These are phyloP conservation scores for Danionella cerebrum DNA, from an alignment of 2,113 vertebrate genomes.

Conservation along the genomic window DNA sequence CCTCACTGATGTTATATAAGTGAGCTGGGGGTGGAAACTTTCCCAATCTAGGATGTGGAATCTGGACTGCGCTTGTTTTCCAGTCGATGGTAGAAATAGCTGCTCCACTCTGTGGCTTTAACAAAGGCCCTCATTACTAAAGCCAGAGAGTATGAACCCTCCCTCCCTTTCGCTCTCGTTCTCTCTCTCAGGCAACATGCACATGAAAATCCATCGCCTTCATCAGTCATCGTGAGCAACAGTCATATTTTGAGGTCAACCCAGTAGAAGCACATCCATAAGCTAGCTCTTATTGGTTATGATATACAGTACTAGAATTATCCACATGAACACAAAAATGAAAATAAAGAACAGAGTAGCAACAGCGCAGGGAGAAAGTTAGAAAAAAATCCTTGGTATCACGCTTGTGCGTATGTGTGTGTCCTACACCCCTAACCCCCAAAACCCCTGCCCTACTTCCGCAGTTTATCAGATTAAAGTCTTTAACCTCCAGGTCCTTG, in stretches of 20 bases:
- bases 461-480: not conserved
- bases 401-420: slow-evolving; percentile 26
- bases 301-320: not conserved
- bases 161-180: slow-evolving; percentile 26
- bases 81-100: slow-evolving; percentile 62
- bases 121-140: slow-evolving; percentile 63
- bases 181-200: slow-evolving; percentile 25
- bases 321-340: slow-evolving; percentile 4
- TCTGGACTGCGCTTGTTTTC: slow-evolving; percentile 67
- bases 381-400: too few species aligned
- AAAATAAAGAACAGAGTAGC: not conserved
- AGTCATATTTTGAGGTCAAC: not conserved
- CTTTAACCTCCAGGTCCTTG: too few species aligned
- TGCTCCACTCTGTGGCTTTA: slow-evolving; percentile 63
- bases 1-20: too few species aligned
- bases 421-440: slow-evolving; percentile 19
- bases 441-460: not conserved
- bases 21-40: slow-evolving; percentile 50
- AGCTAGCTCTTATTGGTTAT: not conserved
- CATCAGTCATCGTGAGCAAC: not conserved
- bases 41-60: slow-evolving; percentile 57
- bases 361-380: not conserved
- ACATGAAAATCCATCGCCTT: not conserved
- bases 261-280: not conserved
- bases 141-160: slow-evolving; percentile 41